Base-by-base conservation (phyloP, 1,140 invertebrate species). In the Drosophila sulfurigaster region DNA sequence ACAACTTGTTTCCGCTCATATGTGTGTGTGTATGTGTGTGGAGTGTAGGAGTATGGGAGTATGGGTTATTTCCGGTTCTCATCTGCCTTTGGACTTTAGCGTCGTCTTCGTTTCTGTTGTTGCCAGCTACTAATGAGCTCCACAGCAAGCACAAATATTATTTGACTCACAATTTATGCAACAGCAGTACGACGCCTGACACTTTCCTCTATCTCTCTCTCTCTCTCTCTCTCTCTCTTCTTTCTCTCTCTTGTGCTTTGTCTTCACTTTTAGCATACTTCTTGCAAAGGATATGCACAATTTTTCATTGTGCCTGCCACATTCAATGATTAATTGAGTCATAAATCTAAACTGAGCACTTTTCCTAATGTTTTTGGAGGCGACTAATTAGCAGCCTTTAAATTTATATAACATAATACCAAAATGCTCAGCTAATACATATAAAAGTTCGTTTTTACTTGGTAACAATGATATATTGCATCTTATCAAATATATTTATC, bases 91-190 rank as follows among this genome's bases (percentile, higher is more conserved):
- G 3, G 20, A n/a, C 45, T 70, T 62, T 32, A 7, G 20, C 20
- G 20, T 25, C 20, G 69, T 52, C 16, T 35, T 46, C 41, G n/a
- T 38, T 72, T 67, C 82, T 82, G 79, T 76, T 79, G 72, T 82
- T 81, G 67, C 74, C 74, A 89, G 70, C 74, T 89, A 88, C 83
- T 88, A 88, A 88, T 88, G 85, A 88, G 83, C 83, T 88, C 77
- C 77, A 87, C 80, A 88, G 87, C 82, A 71, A 87, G 83, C 73
- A 80, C 83, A 87, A 87, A 87, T 88, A 87, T 87, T 87, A 82
- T 88, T 87, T 80, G 73, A 83, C 81, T 83, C 16, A 57, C 60
- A 87, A 87, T 87, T 87, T 80, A 87, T 87, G 81, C 81, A 79
- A 57, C 63, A 57, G 8, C 45, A 57, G 56, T 28, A 59, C 41